Evolutionary conservation across 2,113 vertebrate species (phyloP).

Genomic region (Lepus americanus): DNA sequence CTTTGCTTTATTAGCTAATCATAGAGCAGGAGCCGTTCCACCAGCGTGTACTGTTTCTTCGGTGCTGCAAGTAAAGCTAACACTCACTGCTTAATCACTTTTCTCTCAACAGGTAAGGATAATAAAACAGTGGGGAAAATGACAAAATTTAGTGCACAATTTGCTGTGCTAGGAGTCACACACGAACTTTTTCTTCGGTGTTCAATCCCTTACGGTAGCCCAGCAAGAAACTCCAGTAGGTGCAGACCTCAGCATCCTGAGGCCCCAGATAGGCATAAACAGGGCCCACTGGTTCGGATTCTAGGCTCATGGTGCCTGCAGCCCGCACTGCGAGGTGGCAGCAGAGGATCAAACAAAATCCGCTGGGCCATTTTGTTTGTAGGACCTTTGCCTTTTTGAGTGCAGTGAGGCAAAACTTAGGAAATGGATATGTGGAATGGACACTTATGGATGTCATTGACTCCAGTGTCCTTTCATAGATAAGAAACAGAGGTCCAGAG

Average conservation of each 20-base stretch:
- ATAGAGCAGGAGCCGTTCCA: conserved; percentile 76
- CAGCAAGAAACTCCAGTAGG: conserved; percentile 37
- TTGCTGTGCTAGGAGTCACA: conserved; percentile 79
- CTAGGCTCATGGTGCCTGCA: not conserved
- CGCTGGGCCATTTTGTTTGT: not conserved
- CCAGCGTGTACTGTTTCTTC: conserved; percentile 78
- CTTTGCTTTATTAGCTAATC: conserved; percentile 85
- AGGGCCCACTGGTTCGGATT: not conserved
- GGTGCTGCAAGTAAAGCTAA: conserved; percentile 84
- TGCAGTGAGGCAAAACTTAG: not conserved
- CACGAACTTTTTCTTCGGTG: conserved; percentile 66
- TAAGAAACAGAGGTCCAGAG: not conserved
- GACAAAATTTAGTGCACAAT: conserved; percentile 80
- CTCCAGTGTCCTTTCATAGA: not conserved
- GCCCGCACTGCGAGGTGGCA: conserved; percentile 16
- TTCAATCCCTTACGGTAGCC: conserved; percentile 66
- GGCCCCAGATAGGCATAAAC: not conserved
- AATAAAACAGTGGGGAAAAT: conserved; percentile 85
- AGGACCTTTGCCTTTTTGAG: not conserved
- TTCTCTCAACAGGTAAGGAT: conserved; percentile 86
- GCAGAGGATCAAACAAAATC: not conserved
- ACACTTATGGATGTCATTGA: not conserved
- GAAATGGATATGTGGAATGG: not conserved
- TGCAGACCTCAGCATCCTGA: conserved; percentile 5
- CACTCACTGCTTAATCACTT: conserved; percentile 87